These are phyloP conservation scores for Pheosia tremula DNA, from an alignment of 2,888 invertebrate species.

Conservation along the genomic window DNA sequence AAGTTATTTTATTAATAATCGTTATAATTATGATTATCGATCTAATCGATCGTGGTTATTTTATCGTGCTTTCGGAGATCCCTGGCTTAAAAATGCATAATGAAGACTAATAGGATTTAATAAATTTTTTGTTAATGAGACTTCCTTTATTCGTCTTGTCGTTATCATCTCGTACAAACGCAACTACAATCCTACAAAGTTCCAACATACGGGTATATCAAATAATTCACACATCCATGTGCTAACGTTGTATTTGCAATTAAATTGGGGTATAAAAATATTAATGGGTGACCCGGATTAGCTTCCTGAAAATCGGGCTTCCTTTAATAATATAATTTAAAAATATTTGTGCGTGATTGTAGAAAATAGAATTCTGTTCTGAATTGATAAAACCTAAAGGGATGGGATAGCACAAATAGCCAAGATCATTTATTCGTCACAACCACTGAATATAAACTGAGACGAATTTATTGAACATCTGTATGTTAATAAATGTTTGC, in stretches of 20 bases:
- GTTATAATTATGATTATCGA: too few species aligned
- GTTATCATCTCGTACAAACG: too few species aligned
- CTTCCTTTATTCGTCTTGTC: too few species aligned
- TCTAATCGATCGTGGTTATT: too few species aligned
- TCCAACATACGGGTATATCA: not conserved
- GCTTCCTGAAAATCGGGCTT: conserved; percentile 9
- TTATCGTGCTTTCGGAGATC: too few species aligned
- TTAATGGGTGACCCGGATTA: conserved; percentile 10
- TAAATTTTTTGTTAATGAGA: too few species aligned
- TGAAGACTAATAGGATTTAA: too few species aligned
- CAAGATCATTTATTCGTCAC: not conserved
- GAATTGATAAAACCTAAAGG: too few species aligned
- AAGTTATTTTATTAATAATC: not conserved
- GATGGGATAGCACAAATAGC: too few species aligned
- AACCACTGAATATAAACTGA: not conserved
- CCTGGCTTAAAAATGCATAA: too few species aligned
- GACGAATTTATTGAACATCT: not conserved
- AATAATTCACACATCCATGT: conserved; percentile 7
- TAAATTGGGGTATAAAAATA: conserved; percentile 14
- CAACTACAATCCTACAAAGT: too few species aligned
- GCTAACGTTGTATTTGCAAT: conserved; percentile 12
- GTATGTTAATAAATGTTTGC: conserved; percentile 3
- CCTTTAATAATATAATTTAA: conserved; percentile 5
- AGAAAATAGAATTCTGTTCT: not conserved
- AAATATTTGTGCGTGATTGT: too few species aligned